These are phyloP conservation scores for Rhynchomys soricoides DNA, from an alignment of 2,113 vertebrate genomes.

Conservation along the genomic window DNA sequence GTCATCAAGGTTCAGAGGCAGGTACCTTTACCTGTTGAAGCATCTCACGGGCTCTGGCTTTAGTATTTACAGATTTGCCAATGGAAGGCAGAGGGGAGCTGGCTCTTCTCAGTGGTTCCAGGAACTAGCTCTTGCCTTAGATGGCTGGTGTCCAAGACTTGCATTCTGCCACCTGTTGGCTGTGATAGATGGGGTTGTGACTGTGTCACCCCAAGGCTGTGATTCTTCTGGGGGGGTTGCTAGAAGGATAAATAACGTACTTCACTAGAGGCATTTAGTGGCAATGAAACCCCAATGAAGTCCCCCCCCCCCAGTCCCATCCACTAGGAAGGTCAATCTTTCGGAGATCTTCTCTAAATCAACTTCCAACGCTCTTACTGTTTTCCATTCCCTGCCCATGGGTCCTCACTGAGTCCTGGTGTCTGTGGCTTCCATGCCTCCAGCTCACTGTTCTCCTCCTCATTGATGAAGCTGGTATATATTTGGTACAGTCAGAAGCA, in stretches of 20 bases:
- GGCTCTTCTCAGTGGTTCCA: neutral
- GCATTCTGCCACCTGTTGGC: neutral
- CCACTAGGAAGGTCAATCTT: neutral
- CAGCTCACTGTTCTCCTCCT: neutral
- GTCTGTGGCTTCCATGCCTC: neutral
- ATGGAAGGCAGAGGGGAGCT: neutral
- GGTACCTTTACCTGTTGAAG: neutral
- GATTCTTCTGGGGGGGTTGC: neutral
- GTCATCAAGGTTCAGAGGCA: neutral
- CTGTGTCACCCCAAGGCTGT: neutral
- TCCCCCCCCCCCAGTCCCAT: neutral
- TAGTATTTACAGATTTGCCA: neutral
- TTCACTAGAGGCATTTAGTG: neutral
- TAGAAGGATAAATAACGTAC: neutral
- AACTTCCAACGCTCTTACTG: neutral
- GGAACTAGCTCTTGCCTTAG: neutral
- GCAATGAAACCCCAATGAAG: neutral
- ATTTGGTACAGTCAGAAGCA: neutral
- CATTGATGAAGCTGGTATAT: fast-evolving
- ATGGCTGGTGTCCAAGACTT: neutral
- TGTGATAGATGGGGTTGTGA: neutral
- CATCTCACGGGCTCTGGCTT: neutral
- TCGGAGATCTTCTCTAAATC: neutral
- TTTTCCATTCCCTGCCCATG: neutral
- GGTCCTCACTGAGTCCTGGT: neutral